phyloP scores from a whole-genome alignment of 2,113 vertebrate genomes.

The Circaetus cinerascens region DNA sequence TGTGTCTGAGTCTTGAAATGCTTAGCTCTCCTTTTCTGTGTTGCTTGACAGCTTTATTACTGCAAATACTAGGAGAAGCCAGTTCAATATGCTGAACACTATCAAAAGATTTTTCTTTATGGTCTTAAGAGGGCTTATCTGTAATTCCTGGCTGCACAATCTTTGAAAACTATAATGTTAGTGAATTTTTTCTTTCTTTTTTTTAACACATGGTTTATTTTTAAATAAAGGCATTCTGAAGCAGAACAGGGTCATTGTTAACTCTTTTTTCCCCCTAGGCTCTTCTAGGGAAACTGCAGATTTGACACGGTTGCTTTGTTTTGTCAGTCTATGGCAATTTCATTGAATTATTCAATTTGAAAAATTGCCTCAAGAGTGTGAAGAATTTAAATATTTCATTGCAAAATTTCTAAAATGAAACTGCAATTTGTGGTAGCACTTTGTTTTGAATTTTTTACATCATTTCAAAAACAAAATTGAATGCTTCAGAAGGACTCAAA shows the following conservation, averaged over 20 bases:
- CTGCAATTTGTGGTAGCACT: not conserved
- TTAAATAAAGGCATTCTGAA: not conserved
- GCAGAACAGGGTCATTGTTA: not conserved
- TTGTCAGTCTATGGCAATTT: not conserved
- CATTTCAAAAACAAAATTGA: not conserved
- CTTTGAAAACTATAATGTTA: constrained; percentile 36
- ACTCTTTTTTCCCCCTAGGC: not conserved
- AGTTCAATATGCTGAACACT: not conserved
- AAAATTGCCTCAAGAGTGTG: not conserved
- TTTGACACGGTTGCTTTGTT: not conserved
- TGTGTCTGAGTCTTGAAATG: not conserved
- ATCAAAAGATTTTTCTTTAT: constrained; percentile 31
- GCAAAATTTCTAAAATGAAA: not conserved
- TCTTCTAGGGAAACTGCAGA: not conserved
- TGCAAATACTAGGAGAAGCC: not conserved
- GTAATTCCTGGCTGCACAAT: constrained; percentile 29
- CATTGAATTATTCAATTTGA: not conserved
- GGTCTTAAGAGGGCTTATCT: constrained; percentile 45
- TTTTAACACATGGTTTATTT: constrained; percentile 6
- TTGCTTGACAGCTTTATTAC: constrained; percentile 54
- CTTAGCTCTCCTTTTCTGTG: constrained; percentile 8
- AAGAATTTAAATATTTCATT: not conserved
- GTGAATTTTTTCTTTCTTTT: not conserved
- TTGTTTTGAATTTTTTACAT: not conserved
- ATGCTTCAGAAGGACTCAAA: not conserved